A percentile compares a stretch with the other conserved stretches of the same genome.
These are phyloP conservation scores for Thaleichthys pacificus DNA, from an alignment of 2,797 vertebrate species.

Conservation along the genomic window DNA sequence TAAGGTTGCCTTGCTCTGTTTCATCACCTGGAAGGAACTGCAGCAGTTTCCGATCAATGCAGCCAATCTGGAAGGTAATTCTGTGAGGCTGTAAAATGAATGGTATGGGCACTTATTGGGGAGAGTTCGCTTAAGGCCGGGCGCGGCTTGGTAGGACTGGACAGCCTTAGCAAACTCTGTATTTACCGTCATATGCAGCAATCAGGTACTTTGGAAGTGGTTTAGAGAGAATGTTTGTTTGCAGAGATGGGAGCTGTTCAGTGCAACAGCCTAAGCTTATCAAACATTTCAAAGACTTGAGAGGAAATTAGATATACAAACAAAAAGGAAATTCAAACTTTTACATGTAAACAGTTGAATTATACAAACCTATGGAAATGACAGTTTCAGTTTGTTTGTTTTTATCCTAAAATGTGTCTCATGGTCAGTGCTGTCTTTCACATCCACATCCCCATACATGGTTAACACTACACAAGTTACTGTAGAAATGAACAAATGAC, in stretches of 20 bases:
- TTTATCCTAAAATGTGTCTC: too few relatives aligned
- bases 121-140: constrained; percentile 6
- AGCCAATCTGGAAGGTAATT: constrained; percentile 19
- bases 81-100: constrained; percentile 13
- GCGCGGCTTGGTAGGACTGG: background rate
- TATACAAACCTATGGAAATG: too few relatives aligned
- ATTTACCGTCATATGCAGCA: background rate
- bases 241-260: background rate
- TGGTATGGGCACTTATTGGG: constrained; percentile 9
- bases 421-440: too few relatives aligned
- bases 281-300: background rate
- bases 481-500: too few relatives aligned
- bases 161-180: background rate
- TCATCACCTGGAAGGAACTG: constrained; percentile 18
- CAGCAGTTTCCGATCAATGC: constrained; percentile 23
- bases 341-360: too few relatives aligned
- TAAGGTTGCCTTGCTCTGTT: background rate
- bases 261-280: background rate
- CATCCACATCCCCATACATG: too few relatives aligned
- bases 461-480: too few relatives aligned
- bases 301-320: background rate
- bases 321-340: too few relatives aligned
- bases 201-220: background rate
- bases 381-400: too few relatives aligned
- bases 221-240: background rate